phyloP scores from a whole-genome alignment of 2,888 invertebrate species.

The Creontiades dilutus region DNA sequence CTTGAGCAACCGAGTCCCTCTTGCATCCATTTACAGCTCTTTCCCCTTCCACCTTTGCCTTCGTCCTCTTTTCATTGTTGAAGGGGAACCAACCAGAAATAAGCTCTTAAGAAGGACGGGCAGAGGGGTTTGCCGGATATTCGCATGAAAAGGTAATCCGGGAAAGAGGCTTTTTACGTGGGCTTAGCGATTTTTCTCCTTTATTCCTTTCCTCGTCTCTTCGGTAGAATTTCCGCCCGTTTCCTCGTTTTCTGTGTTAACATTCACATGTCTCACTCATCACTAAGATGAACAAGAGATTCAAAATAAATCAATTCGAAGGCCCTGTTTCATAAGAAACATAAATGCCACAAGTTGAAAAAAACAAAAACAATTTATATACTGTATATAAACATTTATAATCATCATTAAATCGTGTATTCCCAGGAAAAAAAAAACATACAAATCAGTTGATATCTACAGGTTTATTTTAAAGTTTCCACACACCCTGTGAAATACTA shows the following conservation, averaged over 20 bases:
- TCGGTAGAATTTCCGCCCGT: background rate
- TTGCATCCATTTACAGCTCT: constrained; percentile 36
- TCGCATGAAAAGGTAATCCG: constrained; percentile 50
- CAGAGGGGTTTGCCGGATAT: constrained; percentile 1
- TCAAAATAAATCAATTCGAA: too few relatives aligned
- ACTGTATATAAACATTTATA: too few relatives aligned
- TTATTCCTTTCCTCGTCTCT: background rate
- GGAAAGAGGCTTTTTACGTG: constrained; percentile 49
- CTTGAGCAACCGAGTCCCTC: background rate
- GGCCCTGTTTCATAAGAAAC: too few relatives aligned
- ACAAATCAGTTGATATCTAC: too few relatives aligned
- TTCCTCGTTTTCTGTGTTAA: background rate
- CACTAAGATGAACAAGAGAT: too few relatives aligned
- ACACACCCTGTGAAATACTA: too few relatives aligned
- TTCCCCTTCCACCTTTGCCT: background rate
- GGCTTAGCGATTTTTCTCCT: constrained; percentile 34
- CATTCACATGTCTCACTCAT: background rate
- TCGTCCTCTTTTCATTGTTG: background rate
- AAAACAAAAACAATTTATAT: too few relatives aligned
- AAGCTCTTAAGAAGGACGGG: constrained; percentile 34
- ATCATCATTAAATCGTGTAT: too few relatives aligned
- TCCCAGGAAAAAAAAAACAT: too few relatives aligned
- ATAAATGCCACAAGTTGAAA: too few relatives aligned
- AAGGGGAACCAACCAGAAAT: constrained; percentile 11
- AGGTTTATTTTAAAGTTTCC: too few relatives aligned